phyloP scores from a whole-genome alignment of 2,113 vertebrate species.

The Hypomesus transpacificus region DNA sequence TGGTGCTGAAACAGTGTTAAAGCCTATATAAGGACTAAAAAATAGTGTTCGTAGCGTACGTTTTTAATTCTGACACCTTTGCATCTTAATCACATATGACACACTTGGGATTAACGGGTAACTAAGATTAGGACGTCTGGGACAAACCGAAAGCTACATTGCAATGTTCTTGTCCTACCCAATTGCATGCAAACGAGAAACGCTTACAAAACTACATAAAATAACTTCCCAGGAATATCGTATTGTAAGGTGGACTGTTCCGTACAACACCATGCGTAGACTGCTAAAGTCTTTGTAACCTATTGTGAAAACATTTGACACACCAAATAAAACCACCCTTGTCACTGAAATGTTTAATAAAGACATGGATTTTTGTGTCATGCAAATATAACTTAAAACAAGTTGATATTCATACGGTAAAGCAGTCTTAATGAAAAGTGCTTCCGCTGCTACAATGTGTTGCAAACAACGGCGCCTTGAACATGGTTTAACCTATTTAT shows the following conservation, averaged over 20 bases:
- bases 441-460: slow-evolving; percentile 6
- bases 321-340: background rate
- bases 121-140: background rate
- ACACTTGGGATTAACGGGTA: slow-evolving; percentile 1
- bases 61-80: slow-evolving; percentile 1
- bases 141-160: background rate
- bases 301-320: too few relatives aligned
- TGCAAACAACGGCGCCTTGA: slow-evolving; percentile 8
- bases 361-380: background rate
- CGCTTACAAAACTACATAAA: background rate
- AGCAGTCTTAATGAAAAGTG: slow-evolving; percentile 5
- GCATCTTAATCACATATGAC: background rate
- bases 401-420: background rate
- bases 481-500: background rate
- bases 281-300: too few relatives aligned
- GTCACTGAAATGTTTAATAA: background rate
- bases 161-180: background rate
- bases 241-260: background rate
- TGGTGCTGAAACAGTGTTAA: slow-evolving; percentile 40
- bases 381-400: background rate
- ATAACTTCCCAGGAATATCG: background rate
- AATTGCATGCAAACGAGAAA: background rate
- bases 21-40: background rate
- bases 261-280: background rate
- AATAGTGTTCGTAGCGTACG: background rate